These are phyloP conservation scores for Notothenia coriiceps DNA, from an alignment of 2,113 vertebrate genomes.

Conservation along the genomic window DNA sequence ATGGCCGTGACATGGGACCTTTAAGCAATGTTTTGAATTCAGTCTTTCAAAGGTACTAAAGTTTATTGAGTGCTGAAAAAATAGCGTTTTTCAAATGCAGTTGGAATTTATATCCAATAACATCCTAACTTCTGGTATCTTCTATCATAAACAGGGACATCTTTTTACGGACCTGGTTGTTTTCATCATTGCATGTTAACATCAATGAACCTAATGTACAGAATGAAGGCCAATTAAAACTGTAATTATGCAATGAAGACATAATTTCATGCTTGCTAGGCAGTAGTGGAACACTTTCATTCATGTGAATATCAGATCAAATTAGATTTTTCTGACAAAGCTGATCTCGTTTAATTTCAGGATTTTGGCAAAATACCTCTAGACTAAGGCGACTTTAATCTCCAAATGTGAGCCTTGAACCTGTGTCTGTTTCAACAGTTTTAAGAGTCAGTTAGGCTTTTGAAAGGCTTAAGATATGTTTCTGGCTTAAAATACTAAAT, in stretches of 20 bases:
- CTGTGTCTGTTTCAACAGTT: not conserved
- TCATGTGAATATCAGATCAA: not conserved
- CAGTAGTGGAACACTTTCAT: not conserved
- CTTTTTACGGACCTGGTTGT: too few species aligned
- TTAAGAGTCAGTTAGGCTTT: not conserved
- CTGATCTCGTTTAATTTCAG: not conserved
- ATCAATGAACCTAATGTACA: too few species aligned
- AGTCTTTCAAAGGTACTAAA: not conserved
- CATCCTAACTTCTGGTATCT: not conserved
- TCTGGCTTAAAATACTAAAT: not conserved
- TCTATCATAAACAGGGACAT: not conserved
- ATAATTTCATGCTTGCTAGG: not conserved
- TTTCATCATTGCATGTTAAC: not conserved
- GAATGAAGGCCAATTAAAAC: not conserved
- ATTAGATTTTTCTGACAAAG: not conserved
- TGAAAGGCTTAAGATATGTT: not conserved
- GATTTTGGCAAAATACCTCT: not conserved
- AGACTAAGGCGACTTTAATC: not conserved
- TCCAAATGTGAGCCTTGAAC: not conserved
- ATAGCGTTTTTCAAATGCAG: not conserved
- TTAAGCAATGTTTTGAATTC: not conserved
- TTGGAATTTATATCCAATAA: not conserved
- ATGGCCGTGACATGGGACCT: too few species aligned
- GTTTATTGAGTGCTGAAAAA: not conserved
- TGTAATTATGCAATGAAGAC: not conserved